Evolutionary conservation across 2,113 vertebrate genomes (phyloP).

Genomic region (Charina bottae): DNA sequence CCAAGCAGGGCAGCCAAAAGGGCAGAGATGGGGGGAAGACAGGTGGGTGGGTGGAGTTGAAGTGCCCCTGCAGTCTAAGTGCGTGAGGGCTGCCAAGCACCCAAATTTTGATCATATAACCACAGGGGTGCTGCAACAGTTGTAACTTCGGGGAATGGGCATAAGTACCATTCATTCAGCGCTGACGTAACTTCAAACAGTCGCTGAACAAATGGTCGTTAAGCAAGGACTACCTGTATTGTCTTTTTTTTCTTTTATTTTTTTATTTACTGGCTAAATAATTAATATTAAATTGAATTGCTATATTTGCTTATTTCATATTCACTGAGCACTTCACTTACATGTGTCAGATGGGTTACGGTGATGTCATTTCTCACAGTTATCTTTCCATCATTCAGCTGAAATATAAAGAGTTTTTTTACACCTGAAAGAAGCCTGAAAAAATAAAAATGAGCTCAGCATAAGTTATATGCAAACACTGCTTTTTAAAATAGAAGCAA

Average conservation of each 20-base stretch:
- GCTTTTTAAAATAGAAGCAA: background rate
- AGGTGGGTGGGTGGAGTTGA: background rate
- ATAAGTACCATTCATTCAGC: background rate
- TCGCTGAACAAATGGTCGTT: background rate
- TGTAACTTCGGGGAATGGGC: background rate
- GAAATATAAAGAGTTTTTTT: conserved; percentile 96
- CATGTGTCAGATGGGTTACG: conserved; percentile 93
- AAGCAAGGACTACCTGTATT: background rate
- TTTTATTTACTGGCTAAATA: background rate
- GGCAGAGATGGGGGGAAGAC: background rate
- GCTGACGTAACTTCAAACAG: background rate
- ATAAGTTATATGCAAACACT: background rate
- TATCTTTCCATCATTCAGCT: conserved; percentile 90
- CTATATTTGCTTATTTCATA: background rate
- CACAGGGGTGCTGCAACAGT: background rate
- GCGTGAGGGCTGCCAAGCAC: background rate
- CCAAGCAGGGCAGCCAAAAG: background rate
- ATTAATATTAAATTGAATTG: background rate
- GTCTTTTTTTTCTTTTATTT: background rate
- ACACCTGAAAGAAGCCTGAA: conserved; percentile 95
- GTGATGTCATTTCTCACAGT: conserved; percentile 89
- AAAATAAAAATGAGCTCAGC: conserved; percentile 38
- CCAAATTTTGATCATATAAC: background rate
- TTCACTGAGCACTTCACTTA: conserved; percentile 71
- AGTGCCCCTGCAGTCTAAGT: background rate